Evolutionary conservation across 2,113 vertebrate genomes (phyloP), one percentile per base, ranked within the genome.

Genomic region (Lepus americanus): DNA sequence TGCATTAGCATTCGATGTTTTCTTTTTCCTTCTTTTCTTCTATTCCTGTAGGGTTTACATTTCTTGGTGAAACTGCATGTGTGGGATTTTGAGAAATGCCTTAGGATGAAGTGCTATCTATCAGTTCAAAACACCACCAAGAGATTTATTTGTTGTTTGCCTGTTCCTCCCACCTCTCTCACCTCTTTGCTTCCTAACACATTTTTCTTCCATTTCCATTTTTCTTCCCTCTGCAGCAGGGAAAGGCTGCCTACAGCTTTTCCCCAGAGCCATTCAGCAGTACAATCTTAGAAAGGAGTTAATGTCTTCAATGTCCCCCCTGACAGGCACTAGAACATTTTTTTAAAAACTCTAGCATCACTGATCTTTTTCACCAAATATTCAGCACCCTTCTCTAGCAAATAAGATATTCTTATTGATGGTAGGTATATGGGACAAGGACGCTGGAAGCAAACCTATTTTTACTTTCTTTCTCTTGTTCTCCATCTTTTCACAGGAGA

Each of bases 121-220:
- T 97, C 94, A 97, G 70, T 96, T 86, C n/a, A 89, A 69, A 95
- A 81, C 69, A 84, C 88, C 69, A 84, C 72, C 90, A 69, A 73
- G 85, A 97, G 82, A 96, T 97, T 95, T 96, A 95, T 95, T 80
- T 95, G 88, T 89, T 96, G 66, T 80, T 94, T 91, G 74, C 66
- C 64, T 73, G 49, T 94, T 94, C 55, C 61, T 90, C 89, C 76
- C n/a, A 70, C 44, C 9, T 27, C 39, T 69, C 82, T 94, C 89
- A 94, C 94, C 79, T 90, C 88, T 95, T 90, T 87, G 74, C 76
- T 94, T 94, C 90, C 85, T 82, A 92, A 95, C 76, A 89, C 83
- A 91, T 97, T 97, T 96, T 96, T 88, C 92, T 95, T 94, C 92
- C 70, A 66, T 87, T 95, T 92, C 80, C 78, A 76, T 83, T 95